A percentile compares a stretch with the other conserved stretches of the same genome.
Evolutionary conservation across 2,113 vertebrate species (phyloP).

Genomic region (Chroicocephalus ridibundus): DNA sequence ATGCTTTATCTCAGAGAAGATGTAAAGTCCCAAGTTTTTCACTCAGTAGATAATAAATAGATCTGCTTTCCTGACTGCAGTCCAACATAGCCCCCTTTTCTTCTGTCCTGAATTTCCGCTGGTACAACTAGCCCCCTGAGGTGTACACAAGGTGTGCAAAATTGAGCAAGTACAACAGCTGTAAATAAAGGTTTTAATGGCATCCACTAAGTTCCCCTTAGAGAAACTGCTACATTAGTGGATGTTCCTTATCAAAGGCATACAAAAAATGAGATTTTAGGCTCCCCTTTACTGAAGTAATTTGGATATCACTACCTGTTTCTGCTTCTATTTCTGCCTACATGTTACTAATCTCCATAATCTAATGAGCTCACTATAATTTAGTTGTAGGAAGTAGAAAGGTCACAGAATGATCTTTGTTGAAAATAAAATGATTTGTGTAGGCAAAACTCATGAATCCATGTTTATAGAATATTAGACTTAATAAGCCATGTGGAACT

Average conservation of each 20-base stretch:
- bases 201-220: background rate
- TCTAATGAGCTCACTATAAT: conserved; percentile 1
- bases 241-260: background rate
- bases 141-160: background rate
- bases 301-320: background rate
- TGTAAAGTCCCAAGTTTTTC: conserved; percentile 31
- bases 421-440: conserved; percentile 16
- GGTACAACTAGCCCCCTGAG: background rate
- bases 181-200: background rate
- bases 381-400: conserved; percentile 17
- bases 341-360: background rate
- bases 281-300: background rate
- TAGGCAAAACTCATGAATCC: background rate
- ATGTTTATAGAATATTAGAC: background rate
- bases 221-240: background rate
- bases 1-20: conserved; percentile 35
- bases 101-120: background rate
- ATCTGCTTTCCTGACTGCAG: background rate
- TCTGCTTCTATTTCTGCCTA: background rate
- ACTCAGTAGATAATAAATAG: background rate
- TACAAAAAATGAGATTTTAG: background rate
- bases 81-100: background rate
- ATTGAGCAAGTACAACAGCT: background rate
- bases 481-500: background rate
- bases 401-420: background rate